phyloP scores from a whole-genome alignment of 2,888 invertebrate genomes.

The Pseudococcus longispinus region DNA sequence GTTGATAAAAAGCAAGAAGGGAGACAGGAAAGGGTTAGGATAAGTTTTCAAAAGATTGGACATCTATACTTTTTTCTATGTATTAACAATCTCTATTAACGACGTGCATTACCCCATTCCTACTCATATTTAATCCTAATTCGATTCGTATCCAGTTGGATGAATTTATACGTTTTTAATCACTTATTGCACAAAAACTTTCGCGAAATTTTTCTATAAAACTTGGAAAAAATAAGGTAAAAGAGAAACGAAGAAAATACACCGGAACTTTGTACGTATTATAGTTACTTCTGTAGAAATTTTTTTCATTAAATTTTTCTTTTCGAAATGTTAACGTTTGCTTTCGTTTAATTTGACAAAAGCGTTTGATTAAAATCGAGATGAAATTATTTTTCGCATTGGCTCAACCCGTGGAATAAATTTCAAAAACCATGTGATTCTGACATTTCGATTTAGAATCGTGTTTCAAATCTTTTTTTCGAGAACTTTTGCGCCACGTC shows the following conservation, averaged over 20 bases:
- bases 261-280: neutral
- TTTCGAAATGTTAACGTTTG: neutral
- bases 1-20: neutral
- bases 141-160: neutral
- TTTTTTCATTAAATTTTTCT: constrained; percentile 5
- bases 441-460: neutral
- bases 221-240: neutral
- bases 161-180: neutral
- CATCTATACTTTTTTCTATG: neutral
- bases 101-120: neutral
- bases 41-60: neutral
- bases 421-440: neutral
- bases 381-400: neutral
- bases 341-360: constrained; percentile 8
- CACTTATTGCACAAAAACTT: neutral
- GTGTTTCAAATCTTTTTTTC: neutral
- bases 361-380: neutral
- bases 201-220: neutral
- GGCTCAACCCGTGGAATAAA: neutral
- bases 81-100: neutral
- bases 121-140: neutral
- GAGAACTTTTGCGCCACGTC: neutral
- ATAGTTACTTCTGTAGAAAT: neutral
- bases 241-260: neutral
- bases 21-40: too few species aligned